Evolutionary conservation across 2,888 invertebrate species (phyloP).

Genomic region (Rhingia rostrata): DNA sequence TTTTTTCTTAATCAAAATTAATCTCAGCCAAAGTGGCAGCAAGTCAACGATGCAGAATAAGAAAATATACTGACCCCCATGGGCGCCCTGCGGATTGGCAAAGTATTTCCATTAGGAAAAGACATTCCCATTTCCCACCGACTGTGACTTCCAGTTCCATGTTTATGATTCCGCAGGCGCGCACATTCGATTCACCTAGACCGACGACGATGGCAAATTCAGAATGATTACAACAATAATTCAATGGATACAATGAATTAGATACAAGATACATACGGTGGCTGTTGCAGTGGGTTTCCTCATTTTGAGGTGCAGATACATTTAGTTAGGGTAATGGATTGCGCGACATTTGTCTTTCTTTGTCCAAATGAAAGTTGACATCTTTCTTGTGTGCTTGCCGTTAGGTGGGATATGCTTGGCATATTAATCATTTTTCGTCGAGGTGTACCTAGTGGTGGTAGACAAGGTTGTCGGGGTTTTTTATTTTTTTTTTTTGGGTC

Average conservation of each 20-base stretch:
- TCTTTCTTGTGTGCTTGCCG: not conserved
- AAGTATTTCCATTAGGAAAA: constrained; percentile 2
- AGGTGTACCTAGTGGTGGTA: too few relatives aligned
- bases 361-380: not conserved
- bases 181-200: not conserved
- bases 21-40: constrained; percentile 16
- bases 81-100: not conserved
- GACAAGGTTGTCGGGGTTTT: too few relatives aligned
- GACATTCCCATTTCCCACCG: not conserved
- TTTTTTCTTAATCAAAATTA: constrained; percentile 27
- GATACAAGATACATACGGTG: not conserved
- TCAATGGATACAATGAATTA: constrained; percentile 8
- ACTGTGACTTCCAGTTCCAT: constrained; percentile 13
- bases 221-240: constrained; percentile 12
- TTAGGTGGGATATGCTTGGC: too few relatives aligned
- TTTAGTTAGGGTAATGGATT: not conserved
- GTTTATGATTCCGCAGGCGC: constrained; percentile 11
- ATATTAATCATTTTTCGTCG: too few relatives aligned
- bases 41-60: not conserved
- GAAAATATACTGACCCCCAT: not conserved
- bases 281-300: not conserved
- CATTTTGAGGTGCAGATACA: not conserved
- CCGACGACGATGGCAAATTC: not conserved
- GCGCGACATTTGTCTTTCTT: not conserved
- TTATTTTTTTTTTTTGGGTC: too few relatives aligned